Percentiles rank a stretch among this genome's conserved stretches.
Evolutionary conservation across 1,140 invertebrate species (phyloP).

Genomic region (Lepidurus apus): DNA sequence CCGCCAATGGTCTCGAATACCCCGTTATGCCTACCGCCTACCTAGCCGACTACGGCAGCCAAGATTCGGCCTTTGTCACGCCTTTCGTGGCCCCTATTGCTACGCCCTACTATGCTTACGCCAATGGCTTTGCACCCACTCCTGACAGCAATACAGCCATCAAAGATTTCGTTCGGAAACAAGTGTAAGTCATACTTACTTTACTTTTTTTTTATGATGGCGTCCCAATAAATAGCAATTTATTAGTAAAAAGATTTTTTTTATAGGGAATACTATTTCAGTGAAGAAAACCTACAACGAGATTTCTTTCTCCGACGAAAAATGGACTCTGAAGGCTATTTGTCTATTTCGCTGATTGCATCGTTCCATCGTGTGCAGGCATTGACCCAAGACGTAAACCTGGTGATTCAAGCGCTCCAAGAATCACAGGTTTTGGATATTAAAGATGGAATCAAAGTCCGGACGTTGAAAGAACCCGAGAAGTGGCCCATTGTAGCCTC

Average conservation of each 20-base stretch:
- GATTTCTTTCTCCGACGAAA: constrained; percentile 95
- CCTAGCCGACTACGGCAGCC: constrained; percentile 33
- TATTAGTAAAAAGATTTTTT: constrained; percentile 37
- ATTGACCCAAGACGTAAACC: constrained; percentile 73
- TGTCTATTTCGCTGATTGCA: constrained; percentile 87
- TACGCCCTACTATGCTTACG: constrained; percentile 26
- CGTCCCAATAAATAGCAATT: not conserved
- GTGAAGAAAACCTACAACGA: constrained; percentile 87
- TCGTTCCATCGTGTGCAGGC: constrained; percentile 90
- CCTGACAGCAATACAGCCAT: constrained; percentile 25
- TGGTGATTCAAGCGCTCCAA: constrained; percentile 74
- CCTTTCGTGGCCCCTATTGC: constrained; percentile 37
- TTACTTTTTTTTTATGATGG: not conserved
- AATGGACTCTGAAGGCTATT: constrained; percentile 90
- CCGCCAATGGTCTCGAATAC: constrained; percentile 23
- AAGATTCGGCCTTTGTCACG: constrained; percentile 38
- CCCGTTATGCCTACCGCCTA: constrained; percentile 32
- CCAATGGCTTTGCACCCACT: constrained; percentile 24
- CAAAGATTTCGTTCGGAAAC: constrained; percentile 33
- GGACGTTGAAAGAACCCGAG: constrained; percentile 69
- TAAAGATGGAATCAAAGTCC: constrained; percentile 68
- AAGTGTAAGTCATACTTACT: constrained; percentile 28
- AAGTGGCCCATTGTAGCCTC: constrained; percentile 68
- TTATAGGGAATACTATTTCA: constrained; percentile 98
- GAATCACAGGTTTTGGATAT: constrained; percentile 78